These are phyloP conservation scores for Pseudomyrmex dendroicus DNA, from an alignment of 1,140 invertebrate genomes.

Conservation along the genomic window DNA sequence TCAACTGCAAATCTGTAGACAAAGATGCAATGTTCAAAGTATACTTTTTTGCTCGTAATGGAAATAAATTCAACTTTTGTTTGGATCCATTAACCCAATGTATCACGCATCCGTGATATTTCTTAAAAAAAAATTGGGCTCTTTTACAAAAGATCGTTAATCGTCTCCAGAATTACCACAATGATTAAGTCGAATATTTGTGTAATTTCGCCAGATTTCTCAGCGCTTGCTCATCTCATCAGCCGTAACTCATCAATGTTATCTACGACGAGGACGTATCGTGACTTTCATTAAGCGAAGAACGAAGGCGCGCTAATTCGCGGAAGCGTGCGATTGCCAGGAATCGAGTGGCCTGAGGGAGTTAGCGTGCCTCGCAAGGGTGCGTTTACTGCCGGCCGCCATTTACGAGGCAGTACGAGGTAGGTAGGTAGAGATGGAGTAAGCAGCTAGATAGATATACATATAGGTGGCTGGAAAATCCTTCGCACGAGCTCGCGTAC, in stretches of 20 bases:
- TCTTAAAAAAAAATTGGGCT: neutral
- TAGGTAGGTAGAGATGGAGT: neutral
- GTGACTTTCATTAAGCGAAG: slow-evolving; percentile 14
- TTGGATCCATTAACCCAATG: neutral
- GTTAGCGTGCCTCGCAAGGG: slow-evolving; percentile 28
- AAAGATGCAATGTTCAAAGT: no score
- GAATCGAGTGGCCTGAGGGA: neutral
- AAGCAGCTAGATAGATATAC: neutral
- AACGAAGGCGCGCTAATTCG: slow-evolving; percentile 12
- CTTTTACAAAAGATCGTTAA: neutral
- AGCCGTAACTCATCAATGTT: neutral
- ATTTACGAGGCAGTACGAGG: slow-evolving; percentile 32
- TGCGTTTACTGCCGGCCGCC: slow-evolving; percentile 46
- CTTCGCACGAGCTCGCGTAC: slow-evolving; percentile 26
- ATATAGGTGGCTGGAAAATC: slow-evolving; percentile 42
- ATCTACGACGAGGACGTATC: neutral
- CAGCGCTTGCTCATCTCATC: slow-evolving; percentile 27
- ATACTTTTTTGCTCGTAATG: neutral
- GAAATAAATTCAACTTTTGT: no score
- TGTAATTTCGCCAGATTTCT: neutral
- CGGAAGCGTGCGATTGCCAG: neutral
- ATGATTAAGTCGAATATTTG: slow-evolving; percentile 17
- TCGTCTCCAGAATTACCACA: neutral
- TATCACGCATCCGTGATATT: slow-evolving; percentile 9
- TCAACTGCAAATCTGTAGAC: no score